These are phyloP conservation scores for Drosophila setosimentum DNA, from an alignment of 2,888 invertebrate species.

Conservation along the genomic window DNA sequence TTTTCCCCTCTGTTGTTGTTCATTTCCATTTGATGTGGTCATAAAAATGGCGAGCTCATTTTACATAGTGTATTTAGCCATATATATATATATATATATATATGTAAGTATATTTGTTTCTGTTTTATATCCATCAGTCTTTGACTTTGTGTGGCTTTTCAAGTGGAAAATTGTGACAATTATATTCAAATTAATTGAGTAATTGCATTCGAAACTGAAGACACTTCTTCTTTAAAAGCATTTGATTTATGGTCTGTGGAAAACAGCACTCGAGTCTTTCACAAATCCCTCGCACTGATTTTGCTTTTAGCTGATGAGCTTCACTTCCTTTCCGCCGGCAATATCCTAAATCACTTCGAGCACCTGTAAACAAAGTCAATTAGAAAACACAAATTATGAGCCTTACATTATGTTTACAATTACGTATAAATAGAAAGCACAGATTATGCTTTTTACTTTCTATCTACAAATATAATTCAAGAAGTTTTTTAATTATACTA, in stretches of 20 bases:
- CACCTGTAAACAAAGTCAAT: conserved; percentile 47
- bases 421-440: neutral
- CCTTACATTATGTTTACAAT: neutral
- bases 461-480: neutral
- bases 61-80: conserved; percentile 53
- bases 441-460: neutral
- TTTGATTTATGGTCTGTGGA: conserved; percentile 76
- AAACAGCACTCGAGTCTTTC: conserved; percentile 46
- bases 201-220: conserved; percentile 65
- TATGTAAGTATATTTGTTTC: conserved; percentile 30
- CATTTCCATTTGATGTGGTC: conserved; percentile 76
- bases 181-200: conserved; percentile 82
- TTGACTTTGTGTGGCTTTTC: conserved; percentile 63
- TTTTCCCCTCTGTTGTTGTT: conserved; percentile 36
- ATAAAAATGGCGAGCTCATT: conserved; percentile 73
- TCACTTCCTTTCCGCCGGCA: conserved; percentile 22
- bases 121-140: conserved; percentile 65
- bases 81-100: conserved; percentile 1
- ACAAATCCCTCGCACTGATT: conserved; percentile 10
- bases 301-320: neutral
- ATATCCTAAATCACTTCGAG: conserved; percentile 43
- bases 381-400: neutral
- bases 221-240: conserved; percentile 59
- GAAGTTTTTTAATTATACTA: neutral
- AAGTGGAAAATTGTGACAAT: conserved; percentile 83